Evolutionary conservation across 2,888 invertebrate species (phyloP).

Genomic region (Luperina testacea): DNA sequence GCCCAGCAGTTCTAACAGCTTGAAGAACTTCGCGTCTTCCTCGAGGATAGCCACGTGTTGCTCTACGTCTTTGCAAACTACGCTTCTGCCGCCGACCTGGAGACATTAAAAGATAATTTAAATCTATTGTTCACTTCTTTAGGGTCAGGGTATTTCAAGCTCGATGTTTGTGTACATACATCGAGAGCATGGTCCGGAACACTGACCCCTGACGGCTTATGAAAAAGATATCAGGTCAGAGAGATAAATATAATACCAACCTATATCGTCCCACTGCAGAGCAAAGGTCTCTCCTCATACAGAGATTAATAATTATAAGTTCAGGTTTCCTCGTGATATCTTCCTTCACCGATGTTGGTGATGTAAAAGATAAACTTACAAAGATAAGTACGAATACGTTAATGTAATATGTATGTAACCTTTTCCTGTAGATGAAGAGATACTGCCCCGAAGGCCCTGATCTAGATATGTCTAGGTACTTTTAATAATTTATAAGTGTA

Average conservation of each 20-base stretch:
- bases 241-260: neutral
- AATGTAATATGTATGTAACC: too few relatives aligned
- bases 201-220: neutral
- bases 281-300: too few relatives aligned
- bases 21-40: conserved; percentile 99
- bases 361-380: too few relatives aligned
- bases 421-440: neutral
- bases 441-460: neutral
- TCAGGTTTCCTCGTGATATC: too few relatives aligned
- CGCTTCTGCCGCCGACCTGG: conserved; percentile 97
- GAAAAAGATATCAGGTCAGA: neutral
- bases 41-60: conserved; percentile 98
- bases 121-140: neutral
- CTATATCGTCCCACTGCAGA: too few relatives aligned
- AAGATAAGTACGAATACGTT: too few relatives aligned
- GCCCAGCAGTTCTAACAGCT: conserved; percentile 98
- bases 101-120: neutral
- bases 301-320: neutral
- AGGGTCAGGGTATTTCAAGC: neutral
- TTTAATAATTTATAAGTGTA: too few relatives aligned
- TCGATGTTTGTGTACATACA: neutral
- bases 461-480: neutral
- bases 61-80: conserved; percentile 99
- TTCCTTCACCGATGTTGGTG: too few relatives aligned
- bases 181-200: neutral